Evolutionary conservation across 2,113 vertebrate species (phyloP), one percentile per base, ranked within the genome.

Genomic region (Sinocyclocheilus grahami): DNA sequence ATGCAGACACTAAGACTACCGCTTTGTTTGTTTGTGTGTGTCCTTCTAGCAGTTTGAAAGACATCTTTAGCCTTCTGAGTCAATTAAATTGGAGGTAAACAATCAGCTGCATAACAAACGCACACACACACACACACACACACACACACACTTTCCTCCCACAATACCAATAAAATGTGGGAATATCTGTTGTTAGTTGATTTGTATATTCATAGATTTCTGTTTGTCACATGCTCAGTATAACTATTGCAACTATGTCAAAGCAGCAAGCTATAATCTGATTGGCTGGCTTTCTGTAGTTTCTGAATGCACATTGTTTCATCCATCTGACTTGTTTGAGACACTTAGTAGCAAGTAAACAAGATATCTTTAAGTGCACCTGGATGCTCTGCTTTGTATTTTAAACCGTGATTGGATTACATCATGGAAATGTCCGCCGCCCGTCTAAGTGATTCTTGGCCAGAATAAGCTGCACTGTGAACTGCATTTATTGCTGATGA

Each of bases 81-180:
- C 71, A 87, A 74, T 74, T 84, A 79, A 24, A 55, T 48, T 46
- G 14, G 11, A 12, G 42, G 48, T 9, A 53, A 58, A 82, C 39
- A 87, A 84, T 75, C 24, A 39, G 53, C 53, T 42, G 39, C 46
- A 24, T 37, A 30, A 48, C 62, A 22, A 24, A 48, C 3, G 30
- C 65, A 53, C 14, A 5, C 62, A 46, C 60, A 20, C 22, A 46
- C 5, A 46, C 63, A 53, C 20, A n/a, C 65, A 53, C 14, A 5
- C 62, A 46, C 60, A 20, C 22, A 46, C 5, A 46, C 63, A 53
- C 20, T 60, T 30, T n/a, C n/a, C 60, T n/a, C 22, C 9, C 71
- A 74, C 51, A 77, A 53, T 30, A 14, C 2, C 24, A 58, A 33
- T n/a, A 18, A 78, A 78, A 18, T 58, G 14, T 55, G 16, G 16